Base-by-base conservation (phyloP, 2,888 invertebrate species). In the Drosophila fungiperda region DNA sequence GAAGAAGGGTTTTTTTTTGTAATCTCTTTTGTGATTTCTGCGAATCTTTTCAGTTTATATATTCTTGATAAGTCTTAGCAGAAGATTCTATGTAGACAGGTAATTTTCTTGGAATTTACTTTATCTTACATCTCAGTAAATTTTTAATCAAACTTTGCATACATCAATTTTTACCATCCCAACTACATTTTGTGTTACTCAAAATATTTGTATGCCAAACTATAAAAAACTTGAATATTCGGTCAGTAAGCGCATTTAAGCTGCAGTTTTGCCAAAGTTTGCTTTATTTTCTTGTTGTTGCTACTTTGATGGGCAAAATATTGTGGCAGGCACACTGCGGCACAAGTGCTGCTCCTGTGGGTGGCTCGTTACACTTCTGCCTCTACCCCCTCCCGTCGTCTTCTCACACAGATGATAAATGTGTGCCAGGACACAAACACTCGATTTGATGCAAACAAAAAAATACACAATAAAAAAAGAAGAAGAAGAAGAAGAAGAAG, bases 321-420 rank as follows among this genome's bases (percentile, higher is more conserved):
- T 80, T 80, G 82, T 59, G 76, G 80, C 64, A 57, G 42, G 59
- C 63, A 50, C 59, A 8, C 55, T 5, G 29, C 6, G 29, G 29
- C 29, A 29, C 40, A 45, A 73, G 52, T 69, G 53, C 42, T n/a
- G 33, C 23, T 6, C 58, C 62, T 62, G 40, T 53, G 42, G 49
- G 23, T 55, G 54, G n/a, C 33, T 75, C 20, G 45, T 23, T 15
- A 20, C 35, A 6, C 53, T 17, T 3, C 17, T 20, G 2, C 15
- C 5, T 3, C 17, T 20, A 2, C 15, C 5, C 7, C n/a, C 2
- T 11, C 1, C 8, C 17, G 15, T 20, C 9, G 5, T 23, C 23
- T 15, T 6, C 17, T 3, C 73, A 69, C 76, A 82, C 69, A 73
- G 71, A 73, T 76, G 79, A 81, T 80, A 83, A 71, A 80, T 76